phyloP scores from a whole-genome alignment of 2,797 vertebrate genomes.

The Spizella passerina region DNA sequence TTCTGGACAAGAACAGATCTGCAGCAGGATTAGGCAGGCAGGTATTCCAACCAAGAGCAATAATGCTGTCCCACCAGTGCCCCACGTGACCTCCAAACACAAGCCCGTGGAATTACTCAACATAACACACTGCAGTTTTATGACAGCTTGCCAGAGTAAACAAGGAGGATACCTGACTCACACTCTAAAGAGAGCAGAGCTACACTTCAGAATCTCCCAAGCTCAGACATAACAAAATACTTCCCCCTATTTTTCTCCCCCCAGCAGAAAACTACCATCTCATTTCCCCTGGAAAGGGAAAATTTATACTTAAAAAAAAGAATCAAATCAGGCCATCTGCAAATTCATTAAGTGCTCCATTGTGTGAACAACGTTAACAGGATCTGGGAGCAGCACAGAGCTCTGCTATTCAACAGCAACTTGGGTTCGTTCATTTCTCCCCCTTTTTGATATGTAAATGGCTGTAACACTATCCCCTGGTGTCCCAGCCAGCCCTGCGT shows the following conservation, averaged over 20 bases:
- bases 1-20: background rate
- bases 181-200: background rate
- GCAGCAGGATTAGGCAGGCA: background rate
- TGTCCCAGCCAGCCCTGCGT: background rate
- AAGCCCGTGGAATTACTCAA: conserved; percentile 23
- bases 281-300: background rate
- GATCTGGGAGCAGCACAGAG: background rate
- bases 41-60: background rate
- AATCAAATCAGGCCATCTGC: background rate
- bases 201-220: background rate
- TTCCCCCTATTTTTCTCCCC: background rate
- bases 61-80: background rate
- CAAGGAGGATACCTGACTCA: conserved; percentile 46
- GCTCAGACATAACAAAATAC: background rate
- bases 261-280: background rate
- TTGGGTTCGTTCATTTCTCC: background rate
- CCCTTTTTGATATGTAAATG: background rate
- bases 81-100: background rate
- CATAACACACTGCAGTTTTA: background rate
- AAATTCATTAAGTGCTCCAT: background rate
- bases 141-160: conserved; percentile 22
- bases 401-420: background rate
- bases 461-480: background rate
- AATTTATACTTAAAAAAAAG: background rate
- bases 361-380: background rate